phyloP scores from a whole-genome alignment of 2,797 vertebrate genomes.

The Megaceryle alcyon region DNA sequence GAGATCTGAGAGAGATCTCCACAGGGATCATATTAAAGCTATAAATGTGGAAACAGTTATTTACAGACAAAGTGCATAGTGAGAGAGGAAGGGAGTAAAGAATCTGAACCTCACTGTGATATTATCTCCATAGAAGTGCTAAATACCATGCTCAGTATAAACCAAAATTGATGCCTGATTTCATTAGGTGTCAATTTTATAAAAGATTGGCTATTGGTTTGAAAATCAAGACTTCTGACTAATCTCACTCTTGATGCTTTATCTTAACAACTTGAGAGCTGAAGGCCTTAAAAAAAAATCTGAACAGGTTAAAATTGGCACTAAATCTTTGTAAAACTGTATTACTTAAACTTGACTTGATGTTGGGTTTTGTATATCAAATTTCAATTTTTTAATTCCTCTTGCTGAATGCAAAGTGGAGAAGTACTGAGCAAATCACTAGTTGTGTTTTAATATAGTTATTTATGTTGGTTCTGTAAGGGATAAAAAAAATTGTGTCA shows the following conservation, averaged over 20 bases:
- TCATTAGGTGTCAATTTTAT: neutral
- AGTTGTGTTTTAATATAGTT: neutral
- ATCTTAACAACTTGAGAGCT: neutral
- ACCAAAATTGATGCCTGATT: neutral
- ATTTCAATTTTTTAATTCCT: neutral
- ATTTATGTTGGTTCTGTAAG: neutral
- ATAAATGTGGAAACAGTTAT: neutral
- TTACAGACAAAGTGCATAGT: neutral
- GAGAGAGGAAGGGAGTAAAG: neutral
- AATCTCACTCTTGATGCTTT: neutral
- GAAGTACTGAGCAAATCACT: neutral
- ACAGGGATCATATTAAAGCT: neutral
- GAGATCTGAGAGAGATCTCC: slow-evolving; percentile 47
- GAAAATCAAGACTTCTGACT: neutral
- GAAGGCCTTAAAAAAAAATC: neutral
- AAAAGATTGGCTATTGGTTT: neutral
- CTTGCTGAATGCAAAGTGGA: neutral
- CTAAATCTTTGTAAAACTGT: slow-evolving; percentile 17
- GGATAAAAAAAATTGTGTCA: neutral
- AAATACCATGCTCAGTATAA: neutral
- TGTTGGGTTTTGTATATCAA: neutral
- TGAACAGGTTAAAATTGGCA: neutral
- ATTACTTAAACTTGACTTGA: slow-evolving; percentile 29
- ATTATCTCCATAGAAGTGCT: neutral
- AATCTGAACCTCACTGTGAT: neutral